Conservation (phyloP, 2,113 vertebrate species). For the Zapus hudsonius region DNA sequence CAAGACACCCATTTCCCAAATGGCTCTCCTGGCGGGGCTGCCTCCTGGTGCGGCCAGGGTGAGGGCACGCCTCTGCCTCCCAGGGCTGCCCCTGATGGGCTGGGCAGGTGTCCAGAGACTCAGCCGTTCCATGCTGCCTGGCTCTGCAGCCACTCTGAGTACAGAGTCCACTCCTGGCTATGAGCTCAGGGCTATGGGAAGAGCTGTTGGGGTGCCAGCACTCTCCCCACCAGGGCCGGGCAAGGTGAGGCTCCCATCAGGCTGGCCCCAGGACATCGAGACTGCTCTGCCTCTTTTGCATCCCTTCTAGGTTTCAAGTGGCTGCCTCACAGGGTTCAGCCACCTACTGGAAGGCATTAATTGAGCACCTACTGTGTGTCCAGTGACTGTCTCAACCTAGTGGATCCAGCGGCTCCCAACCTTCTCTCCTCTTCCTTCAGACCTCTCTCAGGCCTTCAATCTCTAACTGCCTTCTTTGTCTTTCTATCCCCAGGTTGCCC, state of each 20-base stretch:
- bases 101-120: neutral
- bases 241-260: fast-evolving
- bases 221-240: neutral
- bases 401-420: fast-evolving
- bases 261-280: fast-evolving
- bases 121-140: fast-evolving
- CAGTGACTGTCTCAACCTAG: fast-evolving
- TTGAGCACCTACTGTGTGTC: neutral
- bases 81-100: fast-evolving
- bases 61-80: no score
- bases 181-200: fast-evolving
- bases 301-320: neutral
- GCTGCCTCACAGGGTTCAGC: fast-evolving
- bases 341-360: fast-evolving
- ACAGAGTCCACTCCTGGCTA: neutral
- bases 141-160: fast-evolving
- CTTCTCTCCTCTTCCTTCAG: neutral
- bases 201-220: fast-evolving
- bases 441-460: fast-evolving
- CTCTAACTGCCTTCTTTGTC: no score
- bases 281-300: neutral
- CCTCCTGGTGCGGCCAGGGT: neutral
- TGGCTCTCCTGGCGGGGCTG: neutral
- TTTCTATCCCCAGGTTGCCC: fast-evolving
- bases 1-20: neutral